Evolutionary conservation across 2,888 invertebrate species (phyloP), one percentile per base, ranked within the genome.

Genomic region (Ptychoptera contaminata): DNA sequence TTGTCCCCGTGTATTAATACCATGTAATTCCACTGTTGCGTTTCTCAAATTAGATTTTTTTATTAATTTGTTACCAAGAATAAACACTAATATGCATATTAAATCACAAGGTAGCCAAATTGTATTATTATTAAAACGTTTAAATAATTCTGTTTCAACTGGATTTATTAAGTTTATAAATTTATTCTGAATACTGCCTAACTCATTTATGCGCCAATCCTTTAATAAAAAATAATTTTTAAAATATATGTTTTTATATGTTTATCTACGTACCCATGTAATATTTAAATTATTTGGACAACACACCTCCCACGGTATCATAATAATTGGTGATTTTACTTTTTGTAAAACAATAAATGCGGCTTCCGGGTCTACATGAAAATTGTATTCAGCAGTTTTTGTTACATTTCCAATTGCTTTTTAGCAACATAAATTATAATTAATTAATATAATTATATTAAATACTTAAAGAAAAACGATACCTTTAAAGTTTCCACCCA

Each of bases 311-410:
- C 81, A 84, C 1, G 83, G 78, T 7, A 82, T 57, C 16, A 84
- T 58, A 41, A 67, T 70, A 2, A 82, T 66, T 11, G 77, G 77
- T 44, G 67, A 67, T 38, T 58, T 60, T 31, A 73, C 64, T 52
- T 70, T 71, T 16, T 70, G 64, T 11, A 86, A 61, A n/a, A 80
- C 76, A 40, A 82, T 74, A 52, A 76, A 68, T 0, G 80, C 84
- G 2, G 84, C 79, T 61, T 87, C 86, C 0, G 86, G 83, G 62
- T 87, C 86, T 16, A 65, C 63, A 51, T 70, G 72, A 58, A 86
- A 85, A 62, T 87, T 87, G 56, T 80, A 87, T 61, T 87, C 86
- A 1, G 79, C 81, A 36, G 74, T 62, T 2, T 71, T 58, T 2
- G 74, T 71, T 16, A 65, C 59, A 56, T 80, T 80, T 15, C 79